A percentile compares a stretch with the other conserved stretches of the same genome.
Conservation (phyloP, 2,888 invertebrate genomes). For the Oxycera nigricornis region DNA sequence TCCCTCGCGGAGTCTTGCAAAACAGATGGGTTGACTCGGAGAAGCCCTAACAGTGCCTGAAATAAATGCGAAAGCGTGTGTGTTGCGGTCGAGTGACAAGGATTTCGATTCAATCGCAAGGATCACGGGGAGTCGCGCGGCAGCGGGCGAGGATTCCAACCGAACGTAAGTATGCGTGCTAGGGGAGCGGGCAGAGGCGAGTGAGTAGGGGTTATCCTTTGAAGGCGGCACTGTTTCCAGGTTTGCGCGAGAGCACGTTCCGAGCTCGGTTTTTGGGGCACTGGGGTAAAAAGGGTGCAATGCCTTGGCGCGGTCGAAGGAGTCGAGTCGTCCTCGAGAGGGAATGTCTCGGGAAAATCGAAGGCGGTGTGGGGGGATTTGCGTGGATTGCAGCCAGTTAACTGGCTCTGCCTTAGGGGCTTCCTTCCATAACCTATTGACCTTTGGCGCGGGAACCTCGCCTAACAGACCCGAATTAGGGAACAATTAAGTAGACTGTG, state of each 20-base stretch:
- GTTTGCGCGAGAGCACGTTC: background rate
- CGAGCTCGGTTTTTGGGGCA: slow-evolving; percentile 3
- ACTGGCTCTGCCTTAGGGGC: background rate
- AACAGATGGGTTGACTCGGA: background rate
- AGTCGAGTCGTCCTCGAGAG: background rate
- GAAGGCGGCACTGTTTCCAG: background rate
- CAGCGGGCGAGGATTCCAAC: background rate
- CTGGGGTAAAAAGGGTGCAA: slow-evolving; percentile 19
- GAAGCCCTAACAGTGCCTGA: background rate
- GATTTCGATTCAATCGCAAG: slow-evolving; percentile 1
- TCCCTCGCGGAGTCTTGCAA: background rate
- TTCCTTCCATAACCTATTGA: background rate
- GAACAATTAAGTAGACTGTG: no score
- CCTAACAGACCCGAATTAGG: no score
- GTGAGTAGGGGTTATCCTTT: background rate
- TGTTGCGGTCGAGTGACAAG: background rate
- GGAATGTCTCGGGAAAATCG: background rate
- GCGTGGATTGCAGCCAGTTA: background rate
- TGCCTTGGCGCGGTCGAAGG: background rate
- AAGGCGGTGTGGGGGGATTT: background rate
- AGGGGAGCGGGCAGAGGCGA: background rate
- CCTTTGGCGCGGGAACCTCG: background rate
- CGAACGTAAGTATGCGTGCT: background rate
- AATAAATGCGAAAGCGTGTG: background rate
- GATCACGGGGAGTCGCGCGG: background rate